A percentile compares a stretch with the other conserved stretches of the same genome.
These are phyloP conservation scores for Drosophila neutralis DNA, from an alignment of 2,888 invertebrate genomes.

Conservation along the genomic window DNA sequence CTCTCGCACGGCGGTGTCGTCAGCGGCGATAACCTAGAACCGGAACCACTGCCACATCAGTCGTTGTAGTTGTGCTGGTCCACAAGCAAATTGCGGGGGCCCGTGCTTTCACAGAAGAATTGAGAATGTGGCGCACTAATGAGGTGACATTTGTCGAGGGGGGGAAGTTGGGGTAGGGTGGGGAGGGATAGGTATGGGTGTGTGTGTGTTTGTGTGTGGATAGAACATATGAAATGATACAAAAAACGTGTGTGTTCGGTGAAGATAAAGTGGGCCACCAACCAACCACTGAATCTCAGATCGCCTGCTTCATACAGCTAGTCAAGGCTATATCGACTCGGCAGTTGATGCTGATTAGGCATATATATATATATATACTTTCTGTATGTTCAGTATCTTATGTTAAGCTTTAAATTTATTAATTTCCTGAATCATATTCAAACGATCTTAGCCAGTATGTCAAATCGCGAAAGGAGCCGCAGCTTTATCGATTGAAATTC, in stretches of 20 bases:
- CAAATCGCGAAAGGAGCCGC: no score
- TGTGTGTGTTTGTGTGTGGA: slow-evolving; percentile 35
- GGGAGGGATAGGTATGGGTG: slow-evolving; percentile 21
- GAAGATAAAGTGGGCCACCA: neutral
- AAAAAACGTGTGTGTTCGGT: slow-evolving; percentile 17
- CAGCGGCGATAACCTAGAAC: slow-evolving; percentile 90
- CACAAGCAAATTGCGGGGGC: slow-evolving; percentile 83
- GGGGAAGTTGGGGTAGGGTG: neutral
- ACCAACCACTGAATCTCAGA: neutral
- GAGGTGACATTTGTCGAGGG: slow-evolving; percentile 64
- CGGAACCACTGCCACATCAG: slow-evolving; percentile 85
- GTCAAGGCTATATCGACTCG: neutral
- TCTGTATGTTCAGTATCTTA: no score
- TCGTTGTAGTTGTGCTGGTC: slow-evolving; percentile 85
- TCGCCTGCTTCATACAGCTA: no score
- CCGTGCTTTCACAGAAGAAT: slow-evolving; percentile 86
- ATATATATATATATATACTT: no score
- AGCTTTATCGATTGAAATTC: no score
- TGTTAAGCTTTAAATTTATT: no score
- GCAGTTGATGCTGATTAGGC: no score
- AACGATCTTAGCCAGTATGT: no score
- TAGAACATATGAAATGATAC: slow-evolving; percentile 55
- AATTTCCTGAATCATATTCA: no score
- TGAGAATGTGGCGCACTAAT: slow-evolving; percentile 84
- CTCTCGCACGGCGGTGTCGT: slow-evolving; percentile 95